phyloP scores from a whole-genome alignment of 2,888 invertebrate genomes.

The Helleia helle region DNA sequence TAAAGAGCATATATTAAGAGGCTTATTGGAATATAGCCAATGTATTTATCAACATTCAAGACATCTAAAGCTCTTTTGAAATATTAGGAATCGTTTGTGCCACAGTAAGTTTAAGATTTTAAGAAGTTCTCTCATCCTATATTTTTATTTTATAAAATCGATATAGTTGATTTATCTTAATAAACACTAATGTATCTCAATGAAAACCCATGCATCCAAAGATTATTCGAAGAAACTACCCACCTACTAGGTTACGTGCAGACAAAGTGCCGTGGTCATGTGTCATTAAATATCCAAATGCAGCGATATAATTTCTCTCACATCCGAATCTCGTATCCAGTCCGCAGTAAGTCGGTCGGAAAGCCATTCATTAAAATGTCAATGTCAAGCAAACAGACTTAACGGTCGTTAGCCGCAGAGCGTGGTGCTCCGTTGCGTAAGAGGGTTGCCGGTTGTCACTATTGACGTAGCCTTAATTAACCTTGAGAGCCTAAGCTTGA shows the following conservation, averaged over 20 bases:
- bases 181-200: no score
- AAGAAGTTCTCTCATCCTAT: no score
- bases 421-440: conserved; percentile 18
- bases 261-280: no score
- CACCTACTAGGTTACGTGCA: no score
- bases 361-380: conserved; percentile 21
- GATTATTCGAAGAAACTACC: no score
- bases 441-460: conserved; percentile 18
- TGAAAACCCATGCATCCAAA: no score
- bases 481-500: conserved; percentile 25
- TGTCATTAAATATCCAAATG: conserved; percentile 4
- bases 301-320: conserved; percentile 8
- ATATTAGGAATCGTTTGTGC: not conserved
- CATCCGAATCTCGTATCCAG: conserved; percentile 11
- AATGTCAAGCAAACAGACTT: conserved; percentile 20
- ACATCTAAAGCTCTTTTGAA: not conserved
- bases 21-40: conserved; percentile 1
- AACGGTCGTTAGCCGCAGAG: conserved; percentile 19
- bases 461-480: conserved; percentile 17
- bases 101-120: no score
- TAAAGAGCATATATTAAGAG: not conserved
- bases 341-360: conserved; percentile 16
- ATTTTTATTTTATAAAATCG: no score
- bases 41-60: not conserved
- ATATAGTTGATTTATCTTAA: no score